phyloP scores from a whole-genome alignment of 2,797 vertebrate species.

The Lophius americanus region DNA sequence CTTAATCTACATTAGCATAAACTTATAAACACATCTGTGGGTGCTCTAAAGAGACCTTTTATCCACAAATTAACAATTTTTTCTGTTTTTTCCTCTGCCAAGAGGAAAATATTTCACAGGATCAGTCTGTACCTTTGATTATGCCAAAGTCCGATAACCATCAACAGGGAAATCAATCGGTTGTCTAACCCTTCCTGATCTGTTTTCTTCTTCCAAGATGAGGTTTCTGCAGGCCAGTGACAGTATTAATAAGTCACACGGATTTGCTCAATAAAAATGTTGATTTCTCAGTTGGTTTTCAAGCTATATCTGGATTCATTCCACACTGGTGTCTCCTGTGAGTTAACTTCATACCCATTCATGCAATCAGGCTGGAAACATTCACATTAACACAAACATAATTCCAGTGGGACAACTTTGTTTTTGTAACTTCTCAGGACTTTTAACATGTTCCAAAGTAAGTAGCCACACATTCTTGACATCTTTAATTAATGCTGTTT shows the following conservation, averaged over 20 bases:
- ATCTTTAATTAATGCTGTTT: conserved; percentile 32
- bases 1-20: conserved; percentile 59
- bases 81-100: conserved; percentile 12
- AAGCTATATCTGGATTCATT: conserved; percentile 38
- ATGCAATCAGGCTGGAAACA: conserved; percentile 34
- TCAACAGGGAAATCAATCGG: conserved; percentile 52
- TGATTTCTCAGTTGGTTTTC: conserved; percentile 55
- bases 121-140: conserved; percentile 38
- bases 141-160: conserved; percentile 35
- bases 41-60: conserved; percentile 44
- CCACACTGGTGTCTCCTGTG: conserved; percentile 37
- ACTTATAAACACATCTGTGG: conserved; percentile 48
- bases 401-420: conserved; percentile 25
- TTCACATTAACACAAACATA: conserved; percentile 37
- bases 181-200: conserved; percentile 18
- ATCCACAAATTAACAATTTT: conserved; percentile 42
- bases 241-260: conserved; percentile 45
- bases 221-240: conserved; percentile 40
- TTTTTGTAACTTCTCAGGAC: conserved; percentile 36
- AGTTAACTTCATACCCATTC: conserved; percentile 33
- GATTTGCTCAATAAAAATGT: conserved; percentile 45
- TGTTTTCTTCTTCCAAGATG: neutral
- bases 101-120: conserved; percentile 26
- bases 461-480: conserved; percentile 25
- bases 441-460: conserved; percentile 4